Conservation (phyloP, 1,140 invertebrate genomes). For the Frieseomelitta varia region DNA sequence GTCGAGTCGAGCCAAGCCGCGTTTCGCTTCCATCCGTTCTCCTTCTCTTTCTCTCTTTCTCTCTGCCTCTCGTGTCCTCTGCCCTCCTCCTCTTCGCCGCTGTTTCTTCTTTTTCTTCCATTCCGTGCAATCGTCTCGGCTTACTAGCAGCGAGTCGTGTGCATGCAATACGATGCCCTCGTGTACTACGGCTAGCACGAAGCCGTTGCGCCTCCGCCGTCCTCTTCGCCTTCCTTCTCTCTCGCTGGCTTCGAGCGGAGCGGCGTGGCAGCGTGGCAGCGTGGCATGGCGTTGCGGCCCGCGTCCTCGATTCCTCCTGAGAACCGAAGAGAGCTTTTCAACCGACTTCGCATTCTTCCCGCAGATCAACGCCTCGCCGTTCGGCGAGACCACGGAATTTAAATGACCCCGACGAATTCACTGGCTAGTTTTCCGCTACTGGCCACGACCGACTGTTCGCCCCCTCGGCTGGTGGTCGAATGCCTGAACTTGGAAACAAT, state of each 20-base stretch:
- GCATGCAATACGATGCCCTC: constrained; percentile 79
- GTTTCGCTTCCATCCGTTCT: constrained; percentile 59
- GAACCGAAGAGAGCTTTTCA: constrained; percentile 41
- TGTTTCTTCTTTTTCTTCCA: constrained; percentile 51
- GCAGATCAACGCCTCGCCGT: constrained; percentile 32
- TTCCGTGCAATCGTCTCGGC: constrained; percentile 80
- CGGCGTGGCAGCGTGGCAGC: no score
- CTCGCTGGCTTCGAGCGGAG: constrained; percentile 25
- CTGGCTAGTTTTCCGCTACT: background rate
- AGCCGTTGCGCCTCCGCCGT: constrained; percentile 53
- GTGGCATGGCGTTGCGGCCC: no score
- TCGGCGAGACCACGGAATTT: constrained; percentile 44
- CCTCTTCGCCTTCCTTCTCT: constrained; percentile 28
- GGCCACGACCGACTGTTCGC: no score
- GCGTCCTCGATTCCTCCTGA: constrained; percentile 33
- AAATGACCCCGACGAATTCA: constrained; percentile 39
- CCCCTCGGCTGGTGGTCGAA: no score
- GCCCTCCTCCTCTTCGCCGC: constrained; percentile 20
- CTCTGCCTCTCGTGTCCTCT: constrained; percentile 10
- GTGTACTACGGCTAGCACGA: constrained; percentile 65
- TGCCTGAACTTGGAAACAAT: no score
- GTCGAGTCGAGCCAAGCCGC: constrained; percentile 46
- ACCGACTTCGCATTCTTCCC: constrained; percentile 48
- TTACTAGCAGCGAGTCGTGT: constrained; percentile 76
- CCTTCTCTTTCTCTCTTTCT: constrained; percentile 47